Conservation (phyloP, 2,888 invertebrate genomes). For the Macrophya alboannulata region DNA sequence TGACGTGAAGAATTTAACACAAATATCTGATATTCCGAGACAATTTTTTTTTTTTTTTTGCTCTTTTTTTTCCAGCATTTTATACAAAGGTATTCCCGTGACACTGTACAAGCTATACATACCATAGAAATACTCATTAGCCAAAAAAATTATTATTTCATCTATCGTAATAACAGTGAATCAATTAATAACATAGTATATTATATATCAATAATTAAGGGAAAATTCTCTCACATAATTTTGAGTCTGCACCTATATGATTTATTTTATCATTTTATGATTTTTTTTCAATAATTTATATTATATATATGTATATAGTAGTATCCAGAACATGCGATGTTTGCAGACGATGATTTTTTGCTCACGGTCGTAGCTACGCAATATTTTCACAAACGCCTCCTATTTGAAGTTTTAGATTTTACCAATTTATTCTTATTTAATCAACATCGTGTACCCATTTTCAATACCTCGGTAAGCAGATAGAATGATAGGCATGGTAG, state of each 20-base stretch:
- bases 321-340: not conserved
- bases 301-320: conserved; percentile 13
- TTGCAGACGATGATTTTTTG: not conserved
- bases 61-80: too few relatives aligned
- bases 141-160: not conserved
- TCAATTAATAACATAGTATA: not conserved
- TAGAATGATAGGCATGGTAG: not conserved
- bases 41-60: not conserved
- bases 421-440: not conserved
- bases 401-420: not conserved
- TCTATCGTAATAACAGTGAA: not conserved
- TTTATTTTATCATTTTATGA: not conserved
- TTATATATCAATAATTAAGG: not conserved
- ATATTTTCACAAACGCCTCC: not conserved
- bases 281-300: not conserved
- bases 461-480: not conserved
- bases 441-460: not conserved
- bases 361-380: not conserved
- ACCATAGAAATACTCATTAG: not conserved
- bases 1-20: not conserved
- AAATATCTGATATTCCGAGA: not conserved
- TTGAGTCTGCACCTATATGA: not conserved
- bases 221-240: not conserved
- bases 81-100: not conserved
- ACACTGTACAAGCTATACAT: not conserved